phyloP scores from a whole-genome alignment of 2,888 invertebrate species.

The Scaptomyza flava region DNA sequence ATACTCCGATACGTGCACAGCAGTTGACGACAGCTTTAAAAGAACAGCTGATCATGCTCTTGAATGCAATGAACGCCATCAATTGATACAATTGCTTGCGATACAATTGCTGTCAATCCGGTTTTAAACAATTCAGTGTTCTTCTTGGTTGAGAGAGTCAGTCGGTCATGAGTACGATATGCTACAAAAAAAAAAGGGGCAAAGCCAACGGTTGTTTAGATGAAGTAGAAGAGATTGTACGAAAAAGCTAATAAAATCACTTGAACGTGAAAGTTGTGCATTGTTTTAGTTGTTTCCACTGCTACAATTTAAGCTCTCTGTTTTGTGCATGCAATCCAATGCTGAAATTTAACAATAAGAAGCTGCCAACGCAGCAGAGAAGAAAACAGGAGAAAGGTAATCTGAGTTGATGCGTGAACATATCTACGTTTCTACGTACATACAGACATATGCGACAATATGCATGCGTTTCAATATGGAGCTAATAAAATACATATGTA shows the following conservation, averaged over 20 bases:
- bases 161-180: conserved; percentile 47
- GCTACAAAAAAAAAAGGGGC: conserved; percentile 36
- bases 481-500: conserved; percentile 56
- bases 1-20: conserved; percentile 3
- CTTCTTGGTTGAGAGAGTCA: conserved; percentile 42
- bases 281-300: conserved; percentile 24
- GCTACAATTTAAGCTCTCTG: conserved; percentile 26
- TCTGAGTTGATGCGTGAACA: conserved; percentile 25
- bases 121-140: conserved; percentile 35
- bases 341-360: conserved; percentile 42
- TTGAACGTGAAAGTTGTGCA: conserved; percentile 66
- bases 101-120: conserved; percentile 38
- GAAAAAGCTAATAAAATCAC: conserved; percentile 16
- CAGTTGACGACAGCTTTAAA: conserved; percentile 4
- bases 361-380: conserved; percentile 35
- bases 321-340: conserved; percentile 52
- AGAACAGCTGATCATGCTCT: conserved; percentile 47
- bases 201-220: conserved; percentile 12
- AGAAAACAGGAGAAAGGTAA: conserved; percentile 2
- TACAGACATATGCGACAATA: no score
- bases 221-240: background rate
- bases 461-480: background rate
- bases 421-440: background rate
- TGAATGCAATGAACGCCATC: conserved; percentile 38
- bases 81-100: conserved; percentile 25